Evolutionary conservation across 2,113 vertebrate species (phyloP).

Genomic region (Gadus chalcogrammus): DNA sequence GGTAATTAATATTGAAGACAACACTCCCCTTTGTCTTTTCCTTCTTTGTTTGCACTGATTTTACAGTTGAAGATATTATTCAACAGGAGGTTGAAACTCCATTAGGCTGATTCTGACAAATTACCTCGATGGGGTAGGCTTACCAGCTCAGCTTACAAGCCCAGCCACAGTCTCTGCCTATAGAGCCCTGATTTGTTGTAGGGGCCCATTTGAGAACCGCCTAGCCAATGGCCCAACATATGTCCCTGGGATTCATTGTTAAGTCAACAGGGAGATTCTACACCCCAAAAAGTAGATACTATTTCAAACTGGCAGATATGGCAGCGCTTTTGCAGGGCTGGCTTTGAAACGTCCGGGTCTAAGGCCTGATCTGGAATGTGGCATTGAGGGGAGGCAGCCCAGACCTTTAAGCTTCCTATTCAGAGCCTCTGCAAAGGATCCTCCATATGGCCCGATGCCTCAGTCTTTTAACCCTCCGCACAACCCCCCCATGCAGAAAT

Average conservation of each 20-base stretch:
- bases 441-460: conserved; percentile 87
- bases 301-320: conserved; percentile 62
- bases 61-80: conserved; percentile 16
- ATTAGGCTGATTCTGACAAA: conserved; percentile 13
- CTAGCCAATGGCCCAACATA: conserved; percentile 12
- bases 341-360: conserved; percentile 48
- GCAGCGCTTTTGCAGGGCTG: conserved; percentile 58
- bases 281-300: conserved; percentile 9
- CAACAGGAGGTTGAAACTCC: background rate
- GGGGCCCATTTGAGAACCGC: conserved; percentile 5
- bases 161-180: background rate
- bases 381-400: conserved; percentile 81
- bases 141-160: background rate
- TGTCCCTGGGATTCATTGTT: conserved; percentile 33
- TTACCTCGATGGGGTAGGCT: conserved; percentile 1
- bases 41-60: conserved; percentile 28
- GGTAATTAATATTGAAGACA: conserved; percentile 61
- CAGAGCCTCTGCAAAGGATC: conserved; percentile 74
- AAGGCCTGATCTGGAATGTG: conserved; percentile 77
- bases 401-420: conserved; percentile 91
- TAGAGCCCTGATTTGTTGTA: conserved; percentile 11
- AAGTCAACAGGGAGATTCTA: conserved; percentile 28
- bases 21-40: conserved; percentile 10
- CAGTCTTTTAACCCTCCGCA: conserved; percentile 74
- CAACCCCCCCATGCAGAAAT: conserved; percentile 82